Percentiles rank a stretch among this genome's conserved stretches.
Evolutionary conservation across 2,797 vertebrate species (phyloP).

Genomic region (Bovichtus diacanthus): DNA sequence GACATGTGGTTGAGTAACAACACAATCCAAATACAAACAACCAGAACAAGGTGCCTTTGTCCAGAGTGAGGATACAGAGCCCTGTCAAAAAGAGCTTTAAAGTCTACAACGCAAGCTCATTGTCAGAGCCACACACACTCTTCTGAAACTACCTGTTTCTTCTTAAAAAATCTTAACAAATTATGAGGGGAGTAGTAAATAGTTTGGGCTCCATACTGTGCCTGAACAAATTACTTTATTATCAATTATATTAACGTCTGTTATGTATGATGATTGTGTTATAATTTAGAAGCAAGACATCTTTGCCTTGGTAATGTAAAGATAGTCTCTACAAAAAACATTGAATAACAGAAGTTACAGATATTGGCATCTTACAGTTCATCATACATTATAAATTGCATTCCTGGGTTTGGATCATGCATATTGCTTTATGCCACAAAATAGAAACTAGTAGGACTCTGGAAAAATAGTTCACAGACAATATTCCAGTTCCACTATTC

Average conservation of each 20-base stretch:
- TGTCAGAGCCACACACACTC: background rate
- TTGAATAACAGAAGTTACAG: background rate
- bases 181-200: background rate
- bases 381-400: background rate
- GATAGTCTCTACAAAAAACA: background rate
- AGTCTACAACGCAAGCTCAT: background rate
- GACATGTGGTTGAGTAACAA: constrained; percentile 34
- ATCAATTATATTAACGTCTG: background rate
- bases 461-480: background rate
- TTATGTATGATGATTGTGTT: background rate
- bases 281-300: background rate
- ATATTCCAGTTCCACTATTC: background rate
- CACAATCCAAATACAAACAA: constrained; percentile 43
- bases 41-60: constrained; percentile 12
- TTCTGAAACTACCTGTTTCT: background rate
- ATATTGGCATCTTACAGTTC: background rate
- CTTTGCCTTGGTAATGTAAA: background rate
- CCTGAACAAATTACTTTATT: background rate
- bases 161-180: background rate
- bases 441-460: background rate
- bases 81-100: background rate
- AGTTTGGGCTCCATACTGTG: background rate
- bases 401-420: background rate
- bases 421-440: background rate
- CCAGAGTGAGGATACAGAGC: background rate